Evolutionary conservation across 1,140 invertebrate genomes (phyloP), one percentile per base, ranked within the genome.

Genomic region (Alviniconcha marisindica): DNA sequence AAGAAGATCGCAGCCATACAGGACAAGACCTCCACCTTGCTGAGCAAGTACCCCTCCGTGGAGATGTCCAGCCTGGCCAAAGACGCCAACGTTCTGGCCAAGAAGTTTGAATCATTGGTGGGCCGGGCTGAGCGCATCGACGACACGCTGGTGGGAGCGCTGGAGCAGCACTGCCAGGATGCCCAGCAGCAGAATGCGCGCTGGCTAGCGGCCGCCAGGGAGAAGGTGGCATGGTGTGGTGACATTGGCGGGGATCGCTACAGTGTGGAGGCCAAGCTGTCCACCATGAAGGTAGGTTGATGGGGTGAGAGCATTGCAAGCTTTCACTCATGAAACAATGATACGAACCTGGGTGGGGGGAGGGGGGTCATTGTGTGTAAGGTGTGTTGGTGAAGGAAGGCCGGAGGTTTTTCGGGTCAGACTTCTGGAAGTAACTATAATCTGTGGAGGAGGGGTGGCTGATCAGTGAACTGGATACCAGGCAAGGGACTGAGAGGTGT

Each of bases 221-320:
- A 99, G 90, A 99, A 99, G 92, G 95, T 98, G 0, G 94, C 95
- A n/a, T 99, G 97, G 97, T 98, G 97, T 92, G 95, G 96, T 85
- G 97, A 98, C 91, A 95, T 96, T 10, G 95, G 95, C 42, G 97
- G 96, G 89, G 97, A 99, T 91, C 95, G 96, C 90, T 98, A 97
- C 90, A 98, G 97, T 91, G 94, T 98, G n/a, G 97, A 98, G 94
- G 96, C 97, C 0, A 99, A 99, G 93, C 94, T 96, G 89, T 95
- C 96, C 3, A 96, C 97, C 24, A 88, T 92, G 44, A 90, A 90
- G 86, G 91, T 92, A 54, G 85, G 84, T n/a, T n/a, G n/a, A n/a
- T n/a, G n/a, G n/a, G n/a, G n/a, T n/a, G n/a, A n/a, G n/a, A n/a
- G n/a, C n/a, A n/a, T n/a, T n/a, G n/a, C n/a, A n/a, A n/a, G n/a